Base-by-base conservation (phyloP, 1,140 invertebrate species). In the Scylla paramamosain region DNA sequence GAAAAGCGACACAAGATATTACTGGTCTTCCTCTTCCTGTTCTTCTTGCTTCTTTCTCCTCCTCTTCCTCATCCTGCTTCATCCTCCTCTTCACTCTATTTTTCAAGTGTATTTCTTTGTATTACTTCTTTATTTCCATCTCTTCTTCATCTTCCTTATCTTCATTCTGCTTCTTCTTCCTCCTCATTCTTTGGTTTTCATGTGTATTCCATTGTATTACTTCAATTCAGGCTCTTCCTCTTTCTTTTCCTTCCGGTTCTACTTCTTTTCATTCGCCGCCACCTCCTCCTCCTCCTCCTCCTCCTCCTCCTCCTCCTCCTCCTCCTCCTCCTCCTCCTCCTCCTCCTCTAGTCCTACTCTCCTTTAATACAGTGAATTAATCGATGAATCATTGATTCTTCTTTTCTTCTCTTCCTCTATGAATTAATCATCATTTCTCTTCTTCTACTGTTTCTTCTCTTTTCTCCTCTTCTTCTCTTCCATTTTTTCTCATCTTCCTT, bases 231-330 rank as follows among this genome's bases (percentile, higher is more conserved):
- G 0, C 10, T 84, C 82, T 84, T 7, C 6, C 82, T 25, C 82
- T 25, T 4, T 25, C 6, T 25, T 29, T 84, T 29, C 31, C 82
- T 45, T 46, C 52, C 88, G 45, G 39, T 90, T 46, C 52, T 46
- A 46, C 88, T 90, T 46, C 52, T 46, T 90, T 46, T 90, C 88
- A 46, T 46, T 90, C 88, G 45, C 88, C 52, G 39, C 52, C 88
- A 46, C 46, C 59, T 59, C 32, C 90, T 91, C 31, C 67, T 48
- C 67, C 48, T 67, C 31, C 59, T 59, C 67, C 86, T 88, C 32
- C 6, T 32, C 32, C 86, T 31, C 25, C 86, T 25, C 32, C 86
- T 28, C 83, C 29, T 83, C 29, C 77, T 83, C 77, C 25, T 83
- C 25, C 25, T 83, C 77, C 29, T 83, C 29, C 77, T n/a, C 25